phyloP scores from a whole-genome alignment of 2,797 vertebrate genomes.

The Ataeniobius toweri region DNA sequence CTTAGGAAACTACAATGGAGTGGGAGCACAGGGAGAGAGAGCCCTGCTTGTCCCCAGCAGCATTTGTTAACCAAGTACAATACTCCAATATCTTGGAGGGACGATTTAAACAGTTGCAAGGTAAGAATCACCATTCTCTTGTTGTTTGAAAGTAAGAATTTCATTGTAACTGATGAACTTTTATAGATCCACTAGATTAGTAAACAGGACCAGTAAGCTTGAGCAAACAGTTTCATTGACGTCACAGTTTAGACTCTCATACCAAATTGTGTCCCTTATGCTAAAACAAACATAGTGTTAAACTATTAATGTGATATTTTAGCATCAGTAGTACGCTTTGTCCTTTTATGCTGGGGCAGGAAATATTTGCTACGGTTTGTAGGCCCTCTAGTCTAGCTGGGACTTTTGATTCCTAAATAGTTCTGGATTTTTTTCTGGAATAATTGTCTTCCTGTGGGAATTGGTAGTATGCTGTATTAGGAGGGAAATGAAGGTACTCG shows the following conservation, averaged over 20 bases:
- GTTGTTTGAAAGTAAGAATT: constrained; percentile 7
- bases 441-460: constrained; percentile 10
- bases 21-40: constrained; percentile 78
- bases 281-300: no score
- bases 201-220: constrained; percentile 1
- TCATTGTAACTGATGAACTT: background rate
- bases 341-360: constrained; percentile 13
- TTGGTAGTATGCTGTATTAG: constrained; percentile 13
- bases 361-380: constrained; percentile 1
- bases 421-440: constrained; percentile 15
- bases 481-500: constrained; percentile 23
- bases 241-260: constrained; percentile 8
- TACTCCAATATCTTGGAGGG: constrained; percentile 92
- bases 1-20: constrained; percentile 70
- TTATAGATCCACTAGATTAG: background rate
- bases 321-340: background rate
- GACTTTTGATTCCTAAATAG: constrained; percentile 5
- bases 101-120: constrained; percentile 94
- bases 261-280: background rate
- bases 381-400: constrained; percentile 7
- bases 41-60: constrained; percentile 87
- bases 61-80: constrained; percentile 90
- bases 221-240: constrained; percentile 3
- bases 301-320: background rate
- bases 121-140: constrained; percentile 74